phyloP scores from a whole-genome alignment of 2,113 vertebrate species.

The Cephalopholis sonnerati region DNA sequence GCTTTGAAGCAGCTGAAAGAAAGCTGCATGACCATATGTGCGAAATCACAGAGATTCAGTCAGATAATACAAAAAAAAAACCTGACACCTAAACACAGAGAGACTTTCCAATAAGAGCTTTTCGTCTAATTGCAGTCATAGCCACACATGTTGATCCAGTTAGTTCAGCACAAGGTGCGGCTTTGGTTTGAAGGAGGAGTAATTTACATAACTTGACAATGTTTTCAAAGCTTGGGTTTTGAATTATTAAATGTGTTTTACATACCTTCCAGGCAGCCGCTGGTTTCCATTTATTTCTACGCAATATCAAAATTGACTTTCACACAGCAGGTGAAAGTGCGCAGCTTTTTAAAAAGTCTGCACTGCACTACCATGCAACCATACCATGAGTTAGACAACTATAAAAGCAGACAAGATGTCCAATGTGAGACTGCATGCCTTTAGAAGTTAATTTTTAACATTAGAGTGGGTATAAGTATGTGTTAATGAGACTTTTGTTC shows the following conservation, averaged over 20 bases:
- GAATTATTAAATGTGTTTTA: not conserved
- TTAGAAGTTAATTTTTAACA: too few relatives aligned
- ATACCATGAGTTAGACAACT: too few relatives aligned
- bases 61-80: not conserved
- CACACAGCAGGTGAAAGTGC: too few relatives aligned
- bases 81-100: not conserved
- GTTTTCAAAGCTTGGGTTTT: not conserved
- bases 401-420: too few relatives aligned
- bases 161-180: not conserved
- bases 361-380: too few relatives aligned
- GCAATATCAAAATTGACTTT: not conserved
- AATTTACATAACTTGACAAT: not conserved
- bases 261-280: not conserved
- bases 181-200: not conserved
- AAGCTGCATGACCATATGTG: not conserved
- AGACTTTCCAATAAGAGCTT: not conserved
- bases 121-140: not conserved
- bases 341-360: too few relatives aligned
- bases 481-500: not conserved
- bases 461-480: too few relatives aligned
- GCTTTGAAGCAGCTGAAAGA: not conserved
- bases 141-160: not conserved
- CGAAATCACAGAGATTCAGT: not conserved
- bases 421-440: too few relatives aligned
- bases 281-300: not conserved